Evolutionary conservation across 2,888 invertebrate species (phyloP).

Genomic region (Allolobophora icterica): DNA sequence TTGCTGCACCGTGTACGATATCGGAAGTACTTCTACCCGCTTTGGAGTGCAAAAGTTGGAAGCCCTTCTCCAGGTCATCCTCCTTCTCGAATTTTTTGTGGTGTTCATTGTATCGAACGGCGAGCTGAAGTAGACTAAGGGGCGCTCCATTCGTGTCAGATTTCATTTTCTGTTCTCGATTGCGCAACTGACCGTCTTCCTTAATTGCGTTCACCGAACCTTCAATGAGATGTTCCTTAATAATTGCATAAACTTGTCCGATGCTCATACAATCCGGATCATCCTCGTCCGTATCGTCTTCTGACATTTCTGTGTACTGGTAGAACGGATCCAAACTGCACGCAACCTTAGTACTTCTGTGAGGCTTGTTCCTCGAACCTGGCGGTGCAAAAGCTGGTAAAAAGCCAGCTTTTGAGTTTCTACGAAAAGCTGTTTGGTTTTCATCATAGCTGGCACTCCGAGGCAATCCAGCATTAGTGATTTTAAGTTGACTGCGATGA

Average conservation of each 20-base stretch:
- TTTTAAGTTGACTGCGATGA: neutral
- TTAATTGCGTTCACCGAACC: neutral
- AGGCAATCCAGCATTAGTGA: neutral
- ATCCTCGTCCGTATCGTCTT: neutral
- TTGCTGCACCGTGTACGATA: neutral
- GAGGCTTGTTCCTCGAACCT: too few species aligned
- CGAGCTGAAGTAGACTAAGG: neutral
- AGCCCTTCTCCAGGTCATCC: neutral
- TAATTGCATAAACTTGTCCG: neutral
- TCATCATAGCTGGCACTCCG: neutral
- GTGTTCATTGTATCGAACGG: neutral
- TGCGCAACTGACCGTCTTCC: neutral
- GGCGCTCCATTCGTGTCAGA: neutral
- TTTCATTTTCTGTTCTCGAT: neutral
- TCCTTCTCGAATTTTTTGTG: slow-evolving; percentile 7
- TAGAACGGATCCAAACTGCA: too few species aligned
- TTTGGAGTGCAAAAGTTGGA: neutral
- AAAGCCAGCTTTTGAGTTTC: too few species aligned
- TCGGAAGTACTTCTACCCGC: neutral
- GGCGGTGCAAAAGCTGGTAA: too few species aligned
- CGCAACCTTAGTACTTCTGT: too few species aligned
- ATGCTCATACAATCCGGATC: slow-evolving; percentile 11
- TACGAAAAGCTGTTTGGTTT: neutral
- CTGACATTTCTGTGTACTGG: too few species aligned
- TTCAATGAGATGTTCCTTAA: neutral